A percentile compares a stretch with the other conserved stretches of the same genome.
Conservation (phyloP, 2,797 vertebrate species). For the Natrix natrix region DNA sequence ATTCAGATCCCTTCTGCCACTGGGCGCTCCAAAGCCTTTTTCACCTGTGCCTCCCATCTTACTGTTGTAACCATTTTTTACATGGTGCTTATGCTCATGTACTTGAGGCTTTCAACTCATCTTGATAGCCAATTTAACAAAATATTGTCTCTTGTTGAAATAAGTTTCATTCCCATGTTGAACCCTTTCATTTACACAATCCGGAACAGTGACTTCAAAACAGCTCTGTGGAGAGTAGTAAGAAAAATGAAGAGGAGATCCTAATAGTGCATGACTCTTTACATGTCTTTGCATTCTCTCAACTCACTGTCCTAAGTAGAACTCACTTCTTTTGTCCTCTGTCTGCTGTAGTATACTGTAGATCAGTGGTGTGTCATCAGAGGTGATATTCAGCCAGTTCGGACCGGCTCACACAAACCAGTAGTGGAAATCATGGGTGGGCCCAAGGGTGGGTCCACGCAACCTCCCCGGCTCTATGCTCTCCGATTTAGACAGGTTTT, state of each 20-base stretch:
- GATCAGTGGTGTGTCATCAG: too few relatives aligned
- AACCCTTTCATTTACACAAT: slow-evolving; percentile 51
- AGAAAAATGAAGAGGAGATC: background rate
- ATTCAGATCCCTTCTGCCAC: slow-evolving; percentile 16
- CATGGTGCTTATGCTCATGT: slow-evolving; percentile 38
- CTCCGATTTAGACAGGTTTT: too few relatives aligned
- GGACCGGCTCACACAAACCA: too few relatives aligned
- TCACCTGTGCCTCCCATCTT: slow-evolving; percentile 49
- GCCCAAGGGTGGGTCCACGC: too few relatives aligned
- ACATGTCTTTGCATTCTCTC: background rate
- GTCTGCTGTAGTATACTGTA: too few relatives aligned
- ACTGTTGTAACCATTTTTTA: slow-evolving; percentile 41
- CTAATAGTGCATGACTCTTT: background rate
- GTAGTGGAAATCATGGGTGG: too few relatives aligned
- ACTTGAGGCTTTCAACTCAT: slow-evolving; percentile 44
- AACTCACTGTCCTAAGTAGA: too few relatives aligned
- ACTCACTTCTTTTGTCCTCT: too few relatives aligned
- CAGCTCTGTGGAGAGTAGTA: background rate
- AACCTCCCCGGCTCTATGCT: too few relatives aligned
- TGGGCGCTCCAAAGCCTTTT: slow-evolving; percentile 20
- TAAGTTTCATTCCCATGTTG: slow-evolving; percentile 42
- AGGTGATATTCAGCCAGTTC: too few relatives aligned
- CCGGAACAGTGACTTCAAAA: slow-evolving; percentile 45
- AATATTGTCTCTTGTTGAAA: slow-evolving; percentile 30
- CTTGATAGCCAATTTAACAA: slow-evolving; percentile 37